Percentiles rank a stretch among this genome's conserved stretches.
phyloP scores from a whole-genome alignment of 2,113 vertebrate species.

The Parus major region DNA sequence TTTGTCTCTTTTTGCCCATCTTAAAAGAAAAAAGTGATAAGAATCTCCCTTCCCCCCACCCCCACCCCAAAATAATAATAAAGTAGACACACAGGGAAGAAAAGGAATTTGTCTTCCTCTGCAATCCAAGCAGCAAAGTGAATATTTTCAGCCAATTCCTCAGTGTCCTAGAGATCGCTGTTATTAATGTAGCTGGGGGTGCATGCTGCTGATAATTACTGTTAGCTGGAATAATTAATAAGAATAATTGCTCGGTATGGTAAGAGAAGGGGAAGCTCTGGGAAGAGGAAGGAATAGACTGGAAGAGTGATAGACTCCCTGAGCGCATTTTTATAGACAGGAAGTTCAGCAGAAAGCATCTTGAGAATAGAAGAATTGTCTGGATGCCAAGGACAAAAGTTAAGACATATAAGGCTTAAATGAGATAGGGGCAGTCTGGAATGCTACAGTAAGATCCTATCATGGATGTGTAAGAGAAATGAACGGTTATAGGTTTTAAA shows the following conservation, averaged over 20 bases:
- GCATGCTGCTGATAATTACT: slow-evolving; percentile 83
- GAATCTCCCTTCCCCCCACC: not conserved
- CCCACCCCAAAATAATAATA: too few species aligned
- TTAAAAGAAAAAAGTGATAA: not conserved
- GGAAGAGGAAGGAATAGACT: slow-evolving; percentile 75
- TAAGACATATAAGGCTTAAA: slow-evolving; percentile 64
- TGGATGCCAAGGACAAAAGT: slow-evolving; percentile 77
- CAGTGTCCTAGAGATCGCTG: slow-evolving; percentile 78
- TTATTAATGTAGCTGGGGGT: slow-evolving; percentile 82
- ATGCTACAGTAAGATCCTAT: not conserved
- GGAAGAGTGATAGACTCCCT: slow-evolving; percentile 75
- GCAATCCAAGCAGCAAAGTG: slow-evolving; percentile 62
- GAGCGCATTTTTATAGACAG: slow-evolving; percentile 76
- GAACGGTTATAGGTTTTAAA: slow-evolving; percentile 17
- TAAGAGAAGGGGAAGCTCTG: slow-evolving; percentile 78
- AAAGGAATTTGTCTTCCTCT: slow-evolving; percentile 57
- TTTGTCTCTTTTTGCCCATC: not conserved
- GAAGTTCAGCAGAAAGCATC: slow-evolving; percentile 77
- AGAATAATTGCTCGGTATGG: slow-evolving; percentile 81
- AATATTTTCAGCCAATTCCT: slow-evolving; percentile 77
- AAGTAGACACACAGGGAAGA: not conserved
- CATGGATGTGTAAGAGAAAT: not conserved
- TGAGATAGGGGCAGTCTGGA: slow-evolving; percentile 52
- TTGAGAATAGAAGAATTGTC: slow-evolving; percentile 74
- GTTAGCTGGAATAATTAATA: slow-evolving; percentile 85